Base-by-base conservation (phyloP, 2,113 vertebrate genomes). In the Thalassarche chlororhynchos region DNA sequence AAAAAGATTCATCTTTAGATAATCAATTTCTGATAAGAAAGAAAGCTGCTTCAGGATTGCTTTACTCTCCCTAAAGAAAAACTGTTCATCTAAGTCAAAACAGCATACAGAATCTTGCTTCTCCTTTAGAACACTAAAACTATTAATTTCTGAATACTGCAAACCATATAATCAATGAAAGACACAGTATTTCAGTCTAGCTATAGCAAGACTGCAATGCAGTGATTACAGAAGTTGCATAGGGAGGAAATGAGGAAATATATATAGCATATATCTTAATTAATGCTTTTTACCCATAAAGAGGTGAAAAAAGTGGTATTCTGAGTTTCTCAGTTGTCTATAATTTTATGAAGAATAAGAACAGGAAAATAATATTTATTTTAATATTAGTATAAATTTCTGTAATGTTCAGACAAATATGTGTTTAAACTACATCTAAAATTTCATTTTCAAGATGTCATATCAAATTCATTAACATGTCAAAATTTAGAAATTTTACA, bases 11-110 rank as follows among this genome's bases (percentile, higher is more conserved):
- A 75, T 81, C 75, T 89, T 64, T n/a, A 81, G 36, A 81, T 81
- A 84, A 96, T 97, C 71, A 80, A 47, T 76, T 92, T 92, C 64
- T 81, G 85, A 78, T 96, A 90, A 65, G 54, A 90, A 79, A 81
- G 54, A 74, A 87, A 32, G 11, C 55, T 92, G 46, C 8, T 91
- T 96, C 55, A 78, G 38, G 44, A 91, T 74, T 95, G 26, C 46
- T 87, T 76, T 90, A 52, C 70, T 86, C 44, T 86, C 68, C 46
- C 64, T 80, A n/a, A 96, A 91, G 77, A 72, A 96, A 91, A 69
- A 75, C 9, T 40, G 8, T 52, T 97, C 26, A 60, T 89, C 26
- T 69, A 88, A 85, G 58, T 51, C 74, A 51, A 93, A 92, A n/a
- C 2, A 76, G 31, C 19, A 31, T 55, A 76, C 23, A 84, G 32